Conservation (phyloP, 2,113 vertebrate species). For the Pelobates fuscus region DNA sequence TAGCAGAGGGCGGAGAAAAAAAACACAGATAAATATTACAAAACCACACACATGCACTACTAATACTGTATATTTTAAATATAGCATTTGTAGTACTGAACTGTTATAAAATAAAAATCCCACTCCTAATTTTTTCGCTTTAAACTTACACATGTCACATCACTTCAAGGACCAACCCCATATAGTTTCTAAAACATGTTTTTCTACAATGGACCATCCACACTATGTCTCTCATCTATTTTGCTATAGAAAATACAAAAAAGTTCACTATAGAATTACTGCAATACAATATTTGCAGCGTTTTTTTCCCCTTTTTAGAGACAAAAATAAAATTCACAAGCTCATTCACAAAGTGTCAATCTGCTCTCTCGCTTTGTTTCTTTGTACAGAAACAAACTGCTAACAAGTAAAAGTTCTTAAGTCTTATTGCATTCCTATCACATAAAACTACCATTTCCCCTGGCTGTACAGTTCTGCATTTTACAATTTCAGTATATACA, state of each 20-base stretch:
- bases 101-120: no score
- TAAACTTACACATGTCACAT: neutral
- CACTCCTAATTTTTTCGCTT: no score
- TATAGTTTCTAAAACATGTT: neutral
- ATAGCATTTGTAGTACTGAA: no score
- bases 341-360: neutral
- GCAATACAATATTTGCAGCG: constrained; percentile 42
- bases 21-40: no score
- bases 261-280: constrained; percentile 53
- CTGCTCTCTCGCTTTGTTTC: neutral
- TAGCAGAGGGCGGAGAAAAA: no score
- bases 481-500: constrained; percentile 1
- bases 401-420: constrained; percentile 20
- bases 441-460: neutral
- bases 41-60: no score
- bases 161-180: constrained; percentile 58
- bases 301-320: constrained; percentile 9
- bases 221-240: neutral
- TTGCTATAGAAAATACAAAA: constrained; percentile 51
- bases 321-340: constrained; percentile 21
- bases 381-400: neutral
- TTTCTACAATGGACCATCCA: neutral
- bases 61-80: no score
- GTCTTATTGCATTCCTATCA: constrained; percentile 5
- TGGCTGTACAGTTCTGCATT: constrained; percentile 12